These are phyloP conservation scores for Lepisosteus osseus DNA, from an alignment of 2,113 vertebrate species.

Conservation along the genomic window DNA sequence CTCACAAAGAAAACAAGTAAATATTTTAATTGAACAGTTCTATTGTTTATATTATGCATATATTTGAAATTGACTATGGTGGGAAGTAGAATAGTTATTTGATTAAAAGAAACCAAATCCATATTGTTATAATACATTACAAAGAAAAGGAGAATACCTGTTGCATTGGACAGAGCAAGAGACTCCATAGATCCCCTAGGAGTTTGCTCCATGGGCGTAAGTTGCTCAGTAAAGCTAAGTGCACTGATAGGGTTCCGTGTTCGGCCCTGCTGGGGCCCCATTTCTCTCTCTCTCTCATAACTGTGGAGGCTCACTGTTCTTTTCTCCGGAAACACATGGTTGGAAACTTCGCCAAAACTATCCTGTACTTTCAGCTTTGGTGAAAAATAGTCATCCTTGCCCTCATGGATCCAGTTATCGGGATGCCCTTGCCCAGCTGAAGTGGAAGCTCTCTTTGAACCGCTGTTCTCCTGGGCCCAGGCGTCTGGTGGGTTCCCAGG, in stretches of 20 bases:
- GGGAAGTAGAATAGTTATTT: too few relatives aligned
- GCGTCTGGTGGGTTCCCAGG: constrained; percentile 69
- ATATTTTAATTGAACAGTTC: too few relatives aligned
- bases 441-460: constrained; percentile 77
- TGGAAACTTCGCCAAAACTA: constrained; percentile 83
- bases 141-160: constrained; percentile 65
- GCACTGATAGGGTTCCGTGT: constrained; percentile 88
- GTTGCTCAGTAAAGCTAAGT: constrained; percentile 84
- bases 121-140: not conserved
- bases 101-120: too few relatives aligned
- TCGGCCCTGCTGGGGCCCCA: constrained; percentile 71
- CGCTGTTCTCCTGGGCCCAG: constrained; percentile 76
- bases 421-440: constrained; percentile 83
- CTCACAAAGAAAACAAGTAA: too few relatives aligned
- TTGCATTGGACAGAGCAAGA: constrained; percentile 83
- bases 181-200: constrained; percentile 93
- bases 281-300: constrained; percentile 75
- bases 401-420: constrained; percentile 80
- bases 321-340: constrained; percentile 80
- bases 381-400: constrained; percentile 79
- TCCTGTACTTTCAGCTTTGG: constrained; percentile 81
- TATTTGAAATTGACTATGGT: too few relatives aligned
- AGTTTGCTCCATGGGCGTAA: constrained; percentile 87
- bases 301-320: constrained; percentile 85
- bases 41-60: too few relatives aligned